Base-by-base conservation (phyloP, 2,888 invertebrate species). In the Myathropa florea region DNA sequence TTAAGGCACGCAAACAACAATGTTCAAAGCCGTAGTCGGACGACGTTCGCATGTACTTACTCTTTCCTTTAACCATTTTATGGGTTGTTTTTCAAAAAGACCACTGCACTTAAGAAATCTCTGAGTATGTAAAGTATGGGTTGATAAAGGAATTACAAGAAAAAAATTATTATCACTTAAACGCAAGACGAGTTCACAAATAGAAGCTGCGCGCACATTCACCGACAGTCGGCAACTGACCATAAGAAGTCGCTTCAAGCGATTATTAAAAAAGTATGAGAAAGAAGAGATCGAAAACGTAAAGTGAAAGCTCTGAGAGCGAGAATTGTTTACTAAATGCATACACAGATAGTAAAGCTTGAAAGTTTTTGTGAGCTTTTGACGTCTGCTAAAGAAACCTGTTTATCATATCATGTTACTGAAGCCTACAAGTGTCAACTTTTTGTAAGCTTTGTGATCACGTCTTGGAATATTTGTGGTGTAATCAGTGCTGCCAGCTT, bases 1-100 rank as follows among this genome's bases (percentile, higher is more conserved):
- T n/a, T n/a, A n/a, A n/a, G n/a, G n/a, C n/a, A n/a, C n/a, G n/a
- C n/a, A 39, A 39, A n/a, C n/a, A n/a, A 39, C 18, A 46, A 0
- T 46, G n/a, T 18, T 0, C 4, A 46, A 46, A n/a, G 4, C n/a
- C n/a, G 18, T 46, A 64, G 57, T 36, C 57, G 26, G 39, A 57
- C 0, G 0, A 57, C 0, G 12, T 10, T 60, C 4, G 12, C 3
- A 30, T 21, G 2, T 14, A 82, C 82, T 82, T 55, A 82, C 82
- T 82, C 65, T 82, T 82, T 67, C 30, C 36, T n/a, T 77, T 71
- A 3, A 23, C 77, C 82, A 82, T 82, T 65, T 65, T 36, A 26
- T 9, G 14, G n/a, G 24, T 14, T 26, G 24, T 28, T 23, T 9
- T n/a, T 33, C 14, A 7, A 36, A 23, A 57, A 24, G 14, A 23